These are phyloP conservation scores for fruit fly (Drosophila melanogaster) DNA, from an alignment of 1,140 invertebrate genomes.

Conservation along the genomic window Release_6_plus_ISO1_MT NT_033777.3:12176001-12176500, in stretches of 20 bases:
- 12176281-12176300: slow-evolving; percentile 18
- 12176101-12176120: slow-evolving; percentile 82
- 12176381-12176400: slow-evolving; percentile 7
- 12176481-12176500: slow-evolving; percentile 2
- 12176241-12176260: slow-evolving; percentile 5
- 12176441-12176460: slow-evolving; percentile 1
- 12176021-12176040: slow-evolving; percentile 51
- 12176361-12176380: slow-evolving; percentile 8
- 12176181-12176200: slow-evolving; percentile 37
- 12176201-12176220: slow-evolving; percentile 27
- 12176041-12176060: slow-evolving; percentile 29
- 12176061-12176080: slow-evolving; percentile 68
- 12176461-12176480: slow-evolving; percentile 8
- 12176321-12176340: background rate
- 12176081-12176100: slow-evolving; percentile 83
- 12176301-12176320: slow-evolving; percentile 7
- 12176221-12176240: background rate
- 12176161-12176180: slow-evolving; percentile 74
- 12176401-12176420: background rate
- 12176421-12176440: background rate
- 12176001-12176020: slow-evolving; percentile 30
- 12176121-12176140: slow-evolving; percentile 83
- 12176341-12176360: background rate
- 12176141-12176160: slow-evolving; percentile 80
- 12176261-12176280: slow-evolving; percentile 13